phyloP scores from a whole-genome alignment of 2,888 invertebrate species.

The Drosophila limbata region DNA sequence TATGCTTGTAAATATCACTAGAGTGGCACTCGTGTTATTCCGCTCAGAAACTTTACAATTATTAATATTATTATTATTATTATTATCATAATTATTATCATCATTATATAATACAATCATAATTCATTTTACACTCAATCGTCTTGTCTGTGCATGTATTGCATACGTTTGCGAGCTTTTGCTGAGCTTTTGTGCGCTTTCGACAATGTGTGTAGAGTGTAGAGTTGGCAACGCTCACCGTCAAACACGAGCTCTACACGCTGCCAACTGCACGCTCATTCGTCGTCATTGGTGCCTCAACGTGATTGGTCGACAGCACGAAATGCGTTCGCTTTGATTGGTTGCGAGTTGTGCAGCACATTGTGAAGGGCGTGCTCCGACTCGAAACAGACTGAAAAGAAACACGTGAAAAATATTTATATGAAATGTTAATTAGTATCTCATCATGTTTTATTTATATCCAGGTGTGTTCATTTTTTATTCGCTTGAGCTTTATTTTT shows the following conservation, averaged over 20 bases:
- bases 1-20: neutral
- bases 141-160: neutral
- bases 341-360: conserved; percentile 18
- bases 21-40: neutral
- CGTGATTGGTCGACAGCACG: conserved; percentile 37
- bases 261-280: conserved; percentile 34
- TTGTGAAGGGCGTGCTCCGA: conserved; percentile 31
- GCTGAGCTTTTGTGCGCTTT: conserved; percentile 41
- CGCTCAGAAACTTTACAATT: neutral
- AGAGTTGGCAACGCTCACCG: conserved; percentile 23
- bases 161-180: conserved; percentile 19
- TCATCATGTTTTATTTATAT: conserved; percentile 3
- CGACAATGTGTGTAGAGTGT: conserved; percentile 48
- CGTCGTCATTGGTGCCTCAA: conserved; percentile 25
- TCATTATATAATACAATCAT: neutral
- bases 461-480: conserved; percentile 9
- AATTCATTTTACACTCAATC: neutral
- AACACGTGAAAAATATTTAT: conserved; percentile 25
- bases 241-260: conserved; percentile 31
- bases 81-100: no score
- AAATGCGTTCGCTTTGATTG: conserved; percentile 28
- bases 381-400: neutral
- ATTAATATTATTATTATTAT: neutral
- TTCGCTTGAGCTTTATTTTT: neutral
- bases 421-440: conserved; percentile 25